Evolutionary conservation across 1,140 invertebrate genomes (phyloP).

Genomic region (Gyrodactylus salaris): DNA sequence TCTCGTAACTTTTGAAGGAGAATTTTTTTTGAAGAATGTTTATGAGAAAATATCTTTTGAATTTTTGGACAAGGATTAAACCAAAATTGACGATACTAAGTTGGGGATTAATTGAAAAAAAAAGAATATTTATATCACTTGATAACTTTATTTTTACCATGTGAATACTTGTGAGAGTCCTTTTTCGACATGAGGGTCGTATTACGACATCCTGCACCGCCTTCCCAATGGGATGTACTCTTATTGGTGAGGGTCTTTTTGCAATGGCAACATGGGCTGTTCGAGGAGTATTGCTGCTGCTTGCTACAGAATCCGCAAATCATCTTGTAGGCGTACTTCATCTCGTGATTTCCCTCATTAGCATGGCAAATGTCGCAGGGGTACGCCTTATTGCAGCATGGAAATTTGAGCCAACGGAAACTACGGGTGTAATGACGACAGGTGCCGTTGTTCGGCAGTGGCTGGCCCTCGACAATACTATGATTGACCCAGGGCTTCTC

Average conservation of each 20-base stretch:
- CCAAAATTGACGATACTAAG: too few relatives aligned
- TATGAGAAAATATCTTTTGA: too few relatives aligned
- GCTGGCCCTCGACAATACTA: slow-evolving; percentile 13
- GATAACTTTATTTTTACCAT: neutral
- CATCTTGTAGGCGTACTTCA: slow-evolving; percentile 19
- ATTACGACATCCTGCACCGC: slow-evolving; percentile 19
- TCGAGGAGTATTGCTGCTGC: slow-evolving; percentile 17
- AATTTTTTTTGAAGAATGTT: too few relatives aligned
- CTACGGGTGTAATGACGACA: slow-evolving; percentile 23
- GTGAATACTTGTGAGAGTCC: neutral
- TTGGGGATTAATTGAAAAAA: too few relatives aligned
- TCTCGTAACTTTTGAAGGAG: too few relatives aligned
- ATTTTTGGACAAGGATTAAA: too few relatives aligned
- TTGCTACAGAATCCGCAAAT: slow-evolving; percentile 22
- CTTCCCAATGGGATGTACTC: slow-evolving; percentile 18
- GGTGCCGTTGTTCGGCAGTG: slow-evolving; percentile 17
- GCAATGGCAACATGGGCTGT: slow-evolving; percentile 15
- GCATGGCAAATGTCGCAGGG: slow-evolving; percentile 22
- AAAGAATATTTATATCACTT: too few relatives aligned
- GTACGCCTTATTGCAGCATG: slow-evolving; percentile 20
- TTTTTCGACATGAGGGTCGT: slow-evolving; percentile 16
- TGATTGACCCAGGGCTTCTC: slow-evolving; percentile 13
- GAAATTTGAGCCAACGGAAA: slow-evolving; percentile 21
- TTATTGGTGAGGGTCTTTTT: slow-evolving; percentile 13
- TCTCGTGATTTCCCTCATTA: slow-evolving; percentile 18